Conservation (phyloP, 2,888 invertebrate genomes). For the Athrips mouffetella region DNA sequence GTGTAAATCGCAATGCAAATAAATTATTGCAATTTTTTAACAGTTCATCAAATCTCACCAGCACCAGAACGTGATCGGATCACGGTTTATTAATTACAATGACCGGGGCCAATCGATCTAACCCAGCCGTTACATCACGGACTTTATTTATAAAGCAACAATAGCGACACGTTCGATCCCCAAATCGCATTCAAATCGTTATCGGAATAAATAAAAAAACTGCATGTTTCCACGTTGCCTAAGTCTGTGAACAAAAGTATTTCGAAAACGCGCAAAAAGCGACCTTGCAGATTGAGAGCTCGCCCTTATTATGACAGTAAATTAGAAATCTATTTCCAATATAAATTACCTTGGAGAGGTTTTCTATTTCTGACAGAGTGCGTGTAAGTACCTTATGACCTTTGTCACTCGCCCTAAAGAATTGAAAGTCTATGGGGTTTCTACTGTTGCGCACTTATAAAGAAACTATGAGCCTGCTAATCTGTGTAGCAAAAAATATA, state of each 20-base stretch:
- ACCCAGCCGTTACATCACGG: no score
- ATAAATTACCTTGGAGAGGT: conserved; percentile 51
- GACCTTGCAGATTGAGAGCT: conserved; percentile 58
- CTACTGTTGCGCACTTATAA: conserved; percentile 1
- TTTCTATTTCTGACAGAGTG: conserved; percentile 37
- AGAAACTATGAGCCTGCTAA: no score
- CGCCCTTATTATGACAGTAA: conserved; percentile 60
- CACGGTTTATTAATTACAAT: no score
- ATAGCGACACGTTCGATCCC: no score
- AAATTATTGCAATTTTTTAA: no score
- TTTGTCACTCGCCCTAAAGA: conserved; percentile 28
- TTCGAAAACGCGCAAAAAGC: conserved; percentile 60
- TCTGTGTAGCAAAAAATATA: background rate
- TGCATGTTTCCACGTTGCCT: conserved; percentile 38
- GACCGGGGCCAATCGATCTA: no score
- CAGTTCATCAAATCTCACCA: no score
- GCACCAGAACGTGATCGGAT: no score
- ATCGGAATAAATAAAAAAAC: background rate
- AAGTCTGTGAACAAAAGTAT: conserved; percentile 34
- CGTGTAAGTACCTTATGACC: conserved; percentile 27
- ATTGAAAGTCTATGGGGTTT: conserved; percentile 19
- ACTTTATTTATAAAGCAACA: no score
- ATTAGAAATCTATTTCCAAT: conserved; percentile 56
- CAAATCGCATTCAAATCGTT: no score
- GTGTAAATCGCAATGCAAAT: no score